Evolutionary conservation across 2,113 vertebrate genomes (phyloP).

Genomic region (Holacanthus passer): DNA sequence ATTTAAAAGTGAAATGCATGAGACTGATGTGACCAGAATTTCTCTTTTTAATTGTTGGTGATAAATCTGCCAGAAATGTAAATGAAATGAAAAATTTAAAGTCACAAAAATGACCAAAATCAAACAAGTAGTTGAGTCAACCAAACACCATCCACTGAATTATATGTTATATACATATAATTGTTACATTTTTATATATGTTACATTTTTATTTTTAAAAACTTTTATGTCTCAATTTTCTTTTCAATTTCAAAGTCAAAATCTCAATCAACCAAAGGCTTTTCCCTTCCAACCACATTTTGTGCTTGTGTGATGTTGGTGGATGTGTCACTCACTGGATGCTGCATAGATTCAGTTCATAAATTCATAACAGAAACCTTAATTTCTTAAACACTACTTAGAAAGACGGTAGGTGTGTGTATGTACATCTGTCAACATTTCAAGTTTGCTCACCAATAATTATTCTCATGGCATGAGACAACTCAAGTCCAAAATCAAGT

Average conservation of each 20-base stretch:
- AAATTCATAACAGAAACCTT: not conserved
- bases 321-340: not conserved
- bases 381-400: not conserved
- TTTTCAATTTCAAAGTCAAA: not conserved
- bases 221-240: not conserved
- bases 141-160: not conserved
- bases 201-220: no score
- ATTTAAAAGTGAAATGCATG: conserved; percentile 5
- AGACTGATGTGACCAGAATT: not conserved
- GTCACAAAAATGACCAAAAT: not conserved
- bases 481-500: not conserved
- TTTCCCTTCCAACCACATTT: not conserved
- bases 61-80: not conserved
- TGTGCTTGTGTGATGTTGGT: conserved; percentile 4
- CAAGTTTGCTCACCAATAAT: not conserved
- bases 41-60: not conserved
- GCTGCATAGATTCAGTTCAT: not conserved
- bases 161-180: not conserved
- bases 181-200: no score
- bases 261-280: not conserved
- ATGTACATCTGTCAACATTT: not conserved
- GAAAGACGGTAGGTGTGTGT: not conserved
- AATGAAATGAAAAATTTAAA: not conserved
- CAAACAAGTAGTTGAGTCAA: not conserved
- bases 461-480: not conserved